A percentile compares a stretch with the other conserved stretches of the same genome.
phyloP scores from a whole-genome alignment of 2,113 vertebrate species.

The Clarias batrachus region DNA sequence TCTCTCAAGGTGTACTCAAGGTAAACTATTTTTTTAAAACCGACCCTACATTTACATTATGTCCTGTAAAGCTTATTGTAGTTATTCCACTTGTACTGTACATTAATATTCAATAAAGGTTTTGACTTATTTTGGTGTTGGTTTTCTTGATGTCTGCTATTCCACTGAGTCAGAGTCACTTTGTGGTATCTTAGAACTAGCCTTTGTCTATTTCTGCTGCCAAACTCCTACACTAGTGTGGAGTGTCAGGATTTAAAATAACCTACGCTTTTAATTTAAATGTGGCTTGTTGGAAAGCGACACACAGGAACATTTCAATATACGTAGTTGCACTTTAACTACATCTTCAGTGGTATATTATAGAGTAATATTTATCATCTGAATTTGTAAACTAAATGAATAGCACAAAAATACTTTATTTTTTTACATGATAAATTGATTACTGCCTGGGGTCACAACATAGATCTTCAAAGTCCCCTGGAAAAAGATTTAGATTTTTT shows the following conservation, averaged over 20 bases:
- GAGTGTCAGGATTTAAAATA: slow-evolving; percentile 8
- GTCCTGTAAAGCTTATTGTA: neutral
- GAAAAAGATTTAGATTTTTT: neutral
- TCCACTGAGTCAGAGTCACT: neutral
- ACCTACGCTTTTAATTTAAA: neutral
- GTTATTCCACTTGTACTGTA: neutral
- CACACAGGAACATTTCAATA: neutral
- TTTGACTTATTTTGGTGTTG: neutral
- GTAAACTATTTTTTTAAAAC: no score
- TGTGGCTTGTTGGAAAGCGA: neutral
- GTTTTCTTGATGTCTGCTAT: neutral
- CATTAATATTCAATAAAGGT: neutral
- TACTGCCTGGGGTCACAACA: neutral
- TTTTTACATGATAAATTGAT: neutral
- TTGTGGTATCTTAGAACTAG: neutral
- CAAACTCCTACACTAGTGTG: neutral
- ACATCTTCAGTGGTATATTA: neutral
- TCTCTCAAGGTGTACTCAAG: neutral
- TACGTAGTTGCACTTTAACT: neutral
- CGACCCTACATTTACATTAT: neutral
- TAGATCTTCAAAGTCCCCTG: neutral
- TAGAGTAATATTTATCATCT: neutral
- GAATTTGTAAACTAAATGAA: neutral
- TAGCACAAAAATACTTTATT: neutral
- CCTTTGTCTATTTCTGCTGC: neutral